A percentile compares a stretch with the other conserved stretches of the same genome.
Evolutionary conservation across 30 jellyfish, hydroid and myxozoan genomes (phyloP).

Genomic region (Mastigias papua): DNA sequence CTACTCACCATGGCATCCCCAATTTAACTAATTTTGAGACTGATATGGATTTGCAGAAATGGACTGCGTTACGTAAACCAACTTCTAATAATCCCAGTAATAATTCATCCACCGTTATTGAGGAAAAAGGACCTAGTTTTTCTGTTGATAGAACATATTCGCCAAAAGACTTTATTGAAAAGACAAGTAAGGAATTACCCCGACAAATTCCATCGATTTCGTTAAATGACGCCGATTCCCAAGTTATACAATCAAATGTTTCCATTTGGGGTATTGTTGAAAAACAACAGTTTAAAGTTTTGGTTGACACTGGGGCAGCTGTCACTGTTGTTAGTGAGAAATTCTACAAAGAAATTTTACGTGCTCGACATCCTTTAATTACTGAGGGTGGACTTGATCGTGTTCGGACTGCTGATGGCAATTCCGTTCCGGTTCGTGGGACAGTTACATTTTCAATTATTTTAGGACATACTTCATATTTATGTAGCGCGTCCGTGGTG

Average conservation of each 20-base stretch:
- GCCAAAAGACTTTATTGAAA: neutral
- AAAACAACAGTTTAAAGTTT: slow-evolving; percentile 19
- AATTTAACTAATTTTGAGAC: neutral
- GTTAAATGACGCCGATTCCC: slow-evolving; percentile 5
- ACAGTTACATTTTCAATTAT: slow-evolving; percentile 20
- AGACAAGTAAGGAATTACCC: neutral
- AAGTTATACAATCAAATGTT: neutral
- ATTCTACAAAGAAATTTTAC: slow-evolving; percentile 17
- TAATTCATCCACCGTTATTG: no score
- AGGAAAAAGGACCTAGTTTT: slow-evolving; percentile 6
- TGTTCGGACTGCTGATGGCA: slow-evolving; percentile 18
- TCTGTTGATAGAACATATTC: neutral
- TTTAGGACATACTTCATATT: neutral
- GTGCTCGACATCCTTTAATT: slow-evolving; percentile 33
- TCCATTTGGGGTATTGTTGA: slow-evolving; percentile 37
- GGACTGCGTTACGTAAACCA: slow-evolving; percentile 17
- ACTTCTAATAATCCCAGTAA: neutral
- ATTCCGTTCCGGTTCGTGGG: slow-evolving; percentile 4
- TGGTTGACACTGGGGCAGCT: slow-evolving; percentile 37
- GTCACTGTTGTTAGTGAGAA: slow-evolving; percentile 31
- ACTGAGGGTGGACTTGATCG: slow-evolving; percentile 26
- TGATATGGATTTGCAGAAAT: slow-evolving; percentile 2
- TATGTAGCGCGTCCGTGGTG: slow-evolving; percentile 11
- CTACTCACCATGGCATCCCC: neutral
- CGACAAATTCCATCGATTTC: slow-evolving; percentile 16